Conservation (phyloP, 2,797 vertebrate species). For the Pipistrellus pygmaeus region DNA sequence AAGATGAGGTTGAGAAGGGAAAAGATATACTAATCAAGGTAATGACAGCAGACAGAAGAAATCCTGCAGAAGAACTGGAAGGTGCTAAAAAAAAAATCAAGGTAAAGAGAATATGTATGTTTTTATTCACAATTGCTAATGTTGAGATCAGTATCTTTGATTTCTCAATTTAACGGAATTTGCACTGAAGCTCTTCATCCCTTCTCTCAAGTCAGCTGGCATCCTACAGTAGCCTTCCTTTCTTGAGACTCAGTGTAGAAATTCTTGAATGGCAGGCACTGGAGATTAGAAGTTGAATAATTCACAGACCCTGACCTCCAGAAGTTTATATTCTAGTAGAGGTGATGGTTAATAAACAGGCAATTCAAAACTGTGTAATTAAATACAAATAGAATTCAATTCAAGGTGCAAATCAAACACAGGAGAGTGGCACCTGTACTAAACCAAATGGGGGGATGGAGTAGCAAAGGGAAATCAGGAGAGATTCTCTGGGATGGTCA, state of each 20-base stretch:
- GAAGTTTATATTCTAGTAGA: neutral
- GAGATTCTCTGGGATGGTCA: neutral
- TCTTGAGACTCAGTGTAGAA: neutral
- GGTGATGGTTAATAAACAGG: neutral
- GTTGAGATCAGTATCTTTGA: neutral
- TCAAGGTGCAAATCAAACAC: neutral
- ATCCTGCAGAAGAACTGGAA: neutral
- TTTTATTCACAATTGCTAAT: slow-evolving; percentile 56
- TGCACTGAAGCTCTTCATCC: neutral
- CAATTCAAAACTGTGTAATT: neutral
- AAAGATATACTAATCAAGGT: neutral
- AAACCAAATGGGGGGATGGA: neutral
- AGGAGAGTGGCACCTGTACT: neutral
- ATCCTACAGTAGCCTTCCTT: neutral
- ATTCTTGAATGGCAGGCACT: neutral
- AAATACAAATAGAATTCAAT: neutral
- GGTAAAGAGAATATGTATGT: neutral
- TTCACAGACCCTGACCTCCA: neutral
- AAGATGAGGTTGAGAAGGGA: neutral
- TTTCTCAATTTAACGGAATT: slow-evolving; percentile 16
- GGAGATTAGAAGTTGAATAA: neutral
- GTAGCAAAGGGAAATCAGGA: neutral
- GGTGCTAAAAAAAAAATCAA: neutral
- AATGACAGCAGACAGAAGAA: neutral
- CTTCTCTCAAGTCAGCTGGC: neutral